phyloP scores from a whole-genome alignment of 2,888 invertebrate genomes.

The Panopea generosa region DNA sequence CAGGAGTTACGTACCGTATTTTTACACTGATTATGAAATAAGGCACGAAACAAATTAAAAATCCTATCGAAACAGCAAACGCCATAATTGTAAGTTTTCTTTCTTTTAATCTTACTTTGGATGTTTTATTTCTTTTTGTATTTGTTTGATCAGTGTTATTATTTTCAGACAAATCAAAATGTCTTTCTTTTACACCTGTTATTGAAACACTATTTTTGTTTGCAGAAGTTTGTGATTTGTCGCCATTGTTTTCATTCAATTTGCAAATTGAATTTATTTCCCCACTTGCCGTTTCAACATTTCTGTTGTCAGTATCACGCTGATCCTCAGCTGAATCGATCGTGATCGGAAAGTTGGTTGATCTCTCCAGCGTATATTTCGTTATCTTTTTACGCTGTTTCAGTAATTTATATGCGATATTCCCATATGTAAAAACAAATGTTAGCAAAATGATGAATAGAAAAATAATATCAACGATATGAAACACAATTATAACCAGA shows the following conservation, averaged over 20 bases:
- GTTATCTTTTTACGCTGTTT: constrained; percentile 17
- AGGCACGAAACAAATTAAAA: constrained; percentile 39
- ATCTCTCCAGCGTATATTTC: too few relatives aligned
- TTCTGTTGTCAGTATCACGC: neutral
- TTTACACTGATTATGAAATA: constrained; percentile 34
- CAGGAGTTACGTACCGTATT: constrained; percentile 4
- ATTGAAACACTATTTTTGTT: too few relatives aligned
- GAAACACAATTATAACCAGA: constrained; percentile 17
- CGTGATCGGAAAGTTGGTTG: too few relatives aligned
- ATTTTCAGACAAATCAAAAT: too few relatives aligned
- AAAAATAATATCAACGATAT: constrained; percentile 23
- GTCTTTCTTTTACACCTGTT: too few relatives aligned
- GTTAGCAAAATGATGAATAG: constrained; percentile 18
- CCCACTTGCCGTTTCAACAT: neutral
- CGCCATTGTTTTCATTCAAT: neutral
- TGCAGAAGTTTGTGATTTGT: neutral
- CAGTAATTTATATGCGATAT: constrained; percentile 20
- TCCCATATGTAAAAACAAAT: constrained; percentile 39
- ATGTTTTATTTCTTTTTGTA: neutral
- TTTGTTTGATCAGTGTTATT: too few relatives aligned
- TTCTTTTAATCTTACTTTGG: constrained; percentile 15
- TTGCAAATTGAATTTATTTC: neutral
- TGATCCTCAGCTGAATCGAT: too few relatives aligned
- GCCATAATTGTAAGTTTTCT: constrained; percentile 39
- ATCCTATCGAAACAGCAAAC: constrained; percentile 44